A percentile compares a stretch with the other conserved stretches of the same genome.
phyloP scores from a whole-genome alignment of 2,797 vertebrate species.

The Pangasius krempfi region DNA sequence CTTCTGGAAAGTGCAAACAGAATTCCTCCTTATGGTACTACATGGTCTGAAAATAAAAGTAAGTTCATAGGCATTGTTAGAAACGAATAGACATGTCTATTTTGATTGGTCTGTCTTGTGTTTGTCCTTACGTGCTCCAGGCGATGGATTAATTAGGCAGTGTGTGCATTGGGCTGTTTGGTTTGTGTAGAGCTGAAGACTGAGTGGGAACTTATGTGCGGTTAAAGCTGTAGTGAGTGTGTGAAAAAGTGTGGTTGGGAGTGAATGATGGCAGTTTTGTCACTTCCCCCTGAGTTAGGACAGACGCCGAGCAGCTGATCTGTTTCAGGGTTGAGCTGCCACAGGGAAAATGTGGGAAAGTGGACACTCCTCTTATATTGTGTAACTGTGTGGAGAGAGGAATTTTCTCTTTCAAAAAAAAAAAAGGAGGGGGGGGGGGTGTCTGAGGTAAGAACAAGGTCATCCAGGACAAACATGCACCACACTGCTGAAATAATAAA shows the following conservation, averaged over 20 bases:
- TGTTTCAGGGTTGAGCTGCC: constrained; percentile 64
- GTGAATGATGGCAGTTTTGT: constrained; percentile 27
- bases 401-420: constrained; percentile 49
- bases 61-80: not conserved
- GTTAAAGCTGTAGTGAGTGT: not conserved
- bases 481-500: constrained; percentile 68
- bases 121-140: not conserved
- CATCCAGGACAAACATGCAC: constrained; percentile 69
- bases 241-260: constrained; percentile 20
- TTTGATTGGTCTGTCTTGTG: not conserved
- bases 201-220: not conserved
- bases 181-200: not conserved
- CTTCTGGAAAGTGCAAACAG: not conserved
- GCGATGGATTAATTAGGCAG: not conserved
- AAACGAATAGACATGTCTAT: not conserved
- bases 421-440: constrained; percentile 36
- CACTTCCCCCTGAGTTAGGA: not conserved
- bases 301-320: constrained; percentile 24
- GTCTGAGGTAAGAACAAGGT: constrained; percentile 66
- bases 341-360: constrained; percentile 74
- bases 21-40: not conserved
- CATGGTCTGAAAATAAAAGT: not conserved
- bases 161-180: not conserved
- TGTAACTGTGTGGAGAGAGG: constrained; percentile 54
- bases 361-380: constrained; percentile 50